A percentile compares a stretch with the other conserved stretches of the same genome.
Conservation (phyloP, 2,113 vertebrate genomes). For the Rhinoderma darwinii region DNA sequence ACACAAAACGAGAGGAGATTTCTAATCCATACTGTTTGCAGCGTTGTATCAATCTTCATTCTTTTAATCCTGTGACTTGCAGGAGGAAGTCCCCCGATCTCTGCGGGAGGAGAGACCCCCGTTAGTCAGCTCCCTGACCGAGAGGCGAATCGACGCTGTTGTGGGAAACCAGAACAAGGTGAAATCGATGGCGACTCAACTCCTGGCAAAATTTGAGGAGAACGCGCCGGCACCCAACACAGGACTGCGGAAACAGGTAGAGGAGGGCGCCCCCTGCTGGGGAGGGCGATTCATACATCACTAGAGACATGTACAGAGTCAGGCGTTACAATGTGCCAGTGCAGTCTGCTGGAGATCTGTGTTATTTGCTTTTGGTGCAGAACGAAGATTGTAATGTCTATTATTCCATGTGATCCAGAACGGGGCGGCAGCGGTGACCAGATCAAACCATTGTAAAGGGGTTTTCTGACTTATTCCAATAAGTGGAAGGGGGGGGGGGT, state of each 20-base stretch:
- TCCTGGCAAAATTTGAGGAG: slow-evolving; percentile 96
- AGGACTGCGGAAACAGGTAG: slow-evolving; percentile 89
- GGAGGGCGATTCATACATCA: background rate
- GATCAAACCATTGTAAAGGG: too few species aligned
- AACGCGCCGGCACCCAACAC: slow-evolving; percentile 83
- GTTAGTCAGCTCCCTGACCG: slow-evolving; percentile 72
- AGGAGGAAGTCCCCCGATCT: slow-evolving; percentile 83
- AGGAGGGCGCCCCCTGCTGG: background rate
- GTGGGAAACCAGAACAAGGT: slow-evolving; percentile 92
- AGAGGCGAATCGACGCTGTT: slow-evolving; percentile 80
- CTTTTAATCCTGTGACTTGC: background rate
- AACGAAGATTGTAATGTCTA: too few species aligned
- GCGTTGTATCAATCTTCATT: background rate
- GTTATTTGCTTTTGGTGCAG: too few species aligned
- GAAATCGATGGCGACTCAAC: slow-evolving; percentile 96
- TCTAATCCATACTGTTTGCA: background rate
- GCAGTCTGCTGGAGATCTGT: too few species aligned
- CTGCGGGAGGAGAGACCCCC: slow-evolving; percentile 78
- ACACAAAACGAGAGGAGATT: background rate
- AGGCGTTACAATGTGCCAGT: too few species aligned
- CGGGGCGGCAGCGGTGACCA: too few species aligned
- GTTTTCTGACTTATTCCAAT: too few species aligned
- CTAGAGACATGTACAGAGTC: background rate
- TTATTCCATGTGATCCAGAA: too few species aligned
- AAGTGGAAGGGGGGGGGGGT: too few species aligned